Evolutionary conservation across 2,888 invertebrate species (phyloP), one percentile per base, ranked within the genome.

Genomic region (Hypena proboscidalis): DNA sequence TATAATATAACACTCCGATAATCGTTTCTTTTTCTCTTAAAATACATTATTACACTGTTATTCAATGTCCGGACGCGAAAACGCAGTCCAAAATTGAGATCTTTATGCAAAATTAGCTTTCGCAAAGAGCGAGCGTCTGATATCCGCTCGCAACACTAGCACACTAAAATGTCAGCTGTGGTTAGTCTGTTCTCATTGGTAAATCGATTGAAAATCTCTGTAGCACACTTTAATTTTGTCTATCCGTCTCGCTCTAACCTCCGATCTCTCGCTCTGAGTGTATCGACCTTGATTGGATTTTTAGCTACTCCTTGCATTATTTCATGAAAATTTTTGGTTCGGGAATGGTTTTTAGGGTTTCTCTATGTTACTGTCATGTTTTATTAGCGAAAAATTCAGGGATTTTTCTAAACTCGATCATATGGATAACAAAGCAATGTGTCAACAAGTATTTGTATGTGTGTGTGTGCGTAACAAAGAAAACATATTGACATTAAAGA

Each of bases 21-120:
- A 78, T 85, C 78, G 85, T 87, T 82, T 86, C 85, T 87, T 90
- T 88, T 91, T 88, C 90, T 86, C 84, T 86, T 90, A 80, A 83
- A 84, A 91, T 88, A 85, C 91, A 91, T 91, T 89, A 89, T 90
- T 87, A 88, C 86, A 90, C 89, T 84, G 74, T 79, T 78, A 81
- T 74, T 70, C 74, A 75, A 79, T 77, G 80, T 80, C 75, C 75
- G 83, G 85, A 84, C 85, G 80, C 83, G 80, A 69, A 74, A 83
- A 84, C 73, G 86, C 84, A 69, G 83, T 80, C 89, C 85, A 84
- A 85, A 80, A 66, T 70, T 70, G 58, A 71, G 74, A 77, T 80
- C 79, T 79, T 78, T 67, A 71, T 68, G 68, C 67, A 67, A 65
- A 67, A 63, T 63, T 58, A 57, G 58, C 48, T 57, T 64, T 58